Conservation (phyloP, 1,140 invertebrate species). For the Drosophila lowei region DNA sequence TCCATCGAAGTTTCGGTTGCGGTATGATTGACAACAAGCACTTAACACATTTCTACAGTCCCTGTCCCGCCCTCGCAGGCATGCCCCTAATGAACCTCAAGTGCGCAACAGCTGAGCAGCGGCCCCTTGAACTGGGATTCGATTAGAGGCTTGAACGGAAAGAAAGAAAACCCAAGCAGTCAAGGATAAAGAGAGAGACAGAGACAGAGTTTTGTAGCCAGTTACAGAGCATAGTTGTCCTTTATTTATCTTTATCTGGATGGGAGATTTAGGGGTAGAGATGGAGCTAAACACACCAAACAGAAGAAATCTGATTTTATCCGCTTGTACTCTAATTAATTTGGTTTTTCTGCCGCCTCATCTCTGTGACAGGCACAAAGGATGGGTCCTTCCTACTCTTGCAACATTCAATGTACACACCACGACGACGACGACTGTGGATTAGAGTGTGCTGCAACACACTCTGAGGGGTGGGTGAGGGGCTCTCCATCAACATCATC, state of each 20-base stretch:
- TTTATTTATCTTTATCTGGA: slow-evolving; percentile 52
- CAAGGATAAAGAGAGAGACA: slow-evolving; percentile 1
- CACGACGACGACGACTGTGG: too few relatives aligned
- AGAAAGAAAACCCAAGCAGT: too few relatives aligned
- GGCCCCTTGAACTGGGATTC: slow-evolving; percentile 22
- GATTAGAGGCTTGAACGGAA: not conserved
- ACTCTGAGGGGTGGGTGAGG: too few relatives aligned
- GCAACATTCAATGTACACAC: not conserved
- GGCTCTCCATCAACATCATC: not conserved
- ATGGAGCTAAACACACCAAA: slow-evolving; percentile 25
- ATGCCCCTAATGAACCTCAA: slow-evolving; percentile 65
- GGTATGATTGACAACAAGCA: slow-evolving; percentile 73
- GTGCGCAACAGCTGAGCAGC: slow-evolving; percentile 70
- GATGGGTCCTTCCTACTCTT: not conserved
- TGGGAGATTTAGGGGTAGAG: slow-evolving; percentile 8
- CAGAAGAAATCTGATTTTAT: slow-evolving; percentile 45
- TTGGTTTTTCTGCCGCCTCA: slow-evolving; percentile 51
- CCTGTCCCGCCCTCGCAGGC: not conserved
- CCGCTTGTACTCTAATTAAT: slow-evolving; percentile 56
- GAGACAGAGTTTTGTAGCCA: slow-evolving; percentile 25
- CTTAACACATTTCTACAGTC: slow-evolving; percentile 63
- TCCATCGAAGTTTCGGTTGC: slow-evolving; percentile 43
- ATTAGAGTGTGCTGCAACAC: too few relatives aligned
- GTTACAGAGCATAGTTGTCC: slow-evolving; percentile 49
- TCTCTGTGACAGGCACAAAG: slow-evolving; percentile 42